These are phyloP conservation scores for Nephila pilipes DNA, from an alignment of 1,140 invertebrate genomes.

Conservation along the genomic window DNA sequence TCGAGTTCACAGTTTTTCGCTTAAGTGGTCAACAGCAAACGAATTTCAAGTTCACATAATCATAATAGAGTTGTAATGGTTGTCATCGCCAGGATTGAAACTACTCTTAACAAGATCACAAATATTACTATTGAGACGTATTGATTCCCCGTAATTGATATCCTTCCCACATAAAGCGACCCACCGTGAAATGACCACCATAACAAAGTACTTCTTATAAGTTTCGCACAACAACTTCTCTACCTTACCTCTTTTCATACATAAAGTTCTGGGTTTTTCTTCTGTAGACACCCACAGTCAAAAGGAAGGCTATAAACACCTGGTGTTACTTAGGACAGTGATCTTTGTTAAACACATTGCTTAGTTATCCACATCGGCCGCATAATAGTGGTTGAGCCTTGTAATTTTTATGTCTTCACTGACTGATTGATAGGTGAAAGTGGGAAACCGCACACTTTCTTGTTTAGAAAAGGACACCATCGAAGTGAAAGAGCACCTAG, in stretches of 20 bases:
- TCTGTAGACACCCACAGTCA: conserved; percentile 41
- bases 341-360: background rate
- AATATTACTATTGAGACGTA: conserved; percentile 48
- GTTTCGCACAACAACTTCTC: background rate
- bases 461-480: background rate
- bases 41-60: conserved; percentile 56
- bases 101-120: background rate
- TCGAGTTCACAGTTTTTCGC: conserved; percentile 60
- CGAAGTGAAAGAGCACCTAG: background rate
- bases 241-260: conserved; percentile 14
- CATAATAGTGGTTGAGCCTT: conserved; percentile 14
- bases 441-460: background rate
- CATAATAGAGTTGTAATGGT: conserved; percentile 59
- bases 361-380: background rate
- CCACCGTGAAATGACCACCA: conserved; percentile 25
- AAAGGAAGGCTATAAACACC: background rate
- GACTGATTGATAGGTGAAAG: background rate
- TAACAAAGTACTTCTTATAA: background rate
- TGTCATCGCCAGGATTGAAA: background rate
- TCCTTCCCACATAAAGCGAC: background rate
- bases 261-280: background rate
- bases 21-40: conserved; percentile 58
- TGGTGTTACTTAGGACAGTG: background rate
- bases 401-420: background rate
- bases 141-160: conserved; percentile 11